Conservation (phyloP, 37 sponge, comb jelly and placozoan genomes). For the Crambe crambe region DNA sequence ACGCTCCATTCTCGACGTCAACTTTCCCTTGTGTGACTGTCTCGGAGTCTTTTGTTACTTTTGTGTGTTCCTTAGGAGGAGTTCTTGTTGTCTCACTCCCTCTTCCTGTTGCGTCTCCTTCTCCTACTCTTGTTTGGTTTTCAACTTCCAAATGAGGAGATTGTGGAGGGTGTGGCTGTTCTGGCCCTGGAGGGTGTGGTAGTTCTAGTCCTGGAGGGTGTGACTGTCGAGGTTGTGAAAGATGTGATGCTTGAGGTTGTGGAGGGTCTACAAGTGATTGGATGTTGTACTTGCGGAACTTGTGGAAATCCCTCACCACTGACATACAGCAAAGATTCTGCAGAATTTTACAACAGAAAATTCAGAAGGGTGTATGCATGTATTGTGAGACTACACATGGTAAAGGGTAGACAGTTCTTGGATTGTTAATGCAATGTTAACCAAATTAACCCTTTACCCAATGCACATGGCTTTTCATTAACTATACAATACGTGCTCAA, state of each 20-base stretch:
- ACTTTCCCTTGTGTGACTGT: too few species aligned
- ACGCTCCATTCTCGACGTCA: too few species aligned
- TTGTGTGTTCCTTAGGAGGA: too few species aligned
- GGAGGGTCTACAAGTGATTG: conserved; percentile 40
- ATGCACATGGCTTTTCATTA: neutral
- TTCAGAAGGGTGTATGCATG: neutral
- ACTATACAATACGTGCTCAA: too few species aligned
- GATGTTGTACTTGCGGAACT: conserved; percentile 81
- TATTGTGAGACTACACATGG: neutral
- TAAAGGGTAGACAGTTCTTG: neutral
- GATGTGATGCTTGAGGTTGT: neutral
- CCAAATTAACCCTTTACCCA: neutral
- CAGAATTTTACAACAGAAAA: neutral
- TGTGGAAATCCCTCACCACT: conserved; percentile 79
- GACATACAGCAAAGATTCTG: conserved; percentile 75
- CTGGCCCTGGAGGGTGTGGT: neutral
- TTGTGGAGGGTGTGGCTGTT: neutral
- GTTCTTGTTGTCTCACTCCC: too few species aligned
- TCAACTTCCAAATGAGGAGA: too few species aligned
- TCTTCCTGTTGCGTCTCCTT: too few species aligned
- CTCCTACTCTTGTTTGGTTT: too few species aligned
- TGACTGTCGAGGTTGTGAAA: neutral
- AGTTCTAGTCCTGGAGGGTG: neutral
- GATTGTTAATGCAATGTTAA: too few species aligned
- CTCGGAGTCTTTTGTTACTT: too few species aligned